These are phyloP conservation scores for Ailuropoda melanoleuca DNA, from an alignment of 2,113 vertebrate genomes.

Conservation along the genomic window DNA sequence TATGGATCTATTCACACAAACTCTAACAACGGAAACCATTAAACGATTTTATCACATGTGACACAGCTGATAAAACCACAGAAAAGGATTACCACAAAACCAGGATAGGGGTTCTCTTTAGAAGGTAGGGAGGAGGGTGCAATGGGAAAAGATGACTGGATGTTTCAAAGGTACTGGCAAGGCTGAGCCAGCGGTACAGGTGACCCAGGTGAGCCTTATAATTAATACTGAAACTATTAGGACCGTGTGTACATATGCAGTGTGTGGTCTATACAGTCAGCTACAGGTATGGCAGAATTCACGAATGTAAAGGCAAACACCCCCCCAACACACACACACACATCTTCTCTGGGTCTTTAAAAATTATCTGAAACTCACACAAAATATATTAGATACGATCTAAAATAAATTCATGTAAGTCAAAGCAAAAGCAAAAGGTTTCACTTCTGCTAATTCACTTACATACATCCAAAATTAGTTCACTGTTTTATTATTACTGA, in stretches of 20 bases:
- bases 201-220: neutral
- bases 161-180: neutral
- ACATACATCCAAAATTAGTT: neutral
- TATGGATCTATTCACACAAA: neutral
- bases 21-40: neutral
- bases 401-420: constrained; percentile 3
- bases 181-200: neutral
- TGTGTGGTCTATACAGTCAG: neutral
- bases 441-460: neutral
- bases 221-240: neutral
- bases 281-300: neutral
- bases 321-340: neutral
- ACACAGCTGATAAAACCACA: neutral
- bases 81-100: neutral
- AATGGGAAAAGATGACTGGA: neutral
- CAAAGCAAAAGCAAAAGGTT: constrained; percentile 20
- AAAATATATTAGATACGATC: neutral
- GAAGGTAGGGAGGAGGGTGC: neutral
- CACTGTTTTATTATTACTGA: neutral
- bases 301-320: neutral
- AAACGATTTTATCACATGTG: neutral
- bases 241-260: neutral
- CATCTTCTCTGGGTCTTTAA: neutral
- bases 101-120: neutral
- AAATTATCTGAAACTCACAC: neutral